Conservation (phyloP, 2,888 invertebrate genomes). For the Brachypalpus laphriformis region DNA sequence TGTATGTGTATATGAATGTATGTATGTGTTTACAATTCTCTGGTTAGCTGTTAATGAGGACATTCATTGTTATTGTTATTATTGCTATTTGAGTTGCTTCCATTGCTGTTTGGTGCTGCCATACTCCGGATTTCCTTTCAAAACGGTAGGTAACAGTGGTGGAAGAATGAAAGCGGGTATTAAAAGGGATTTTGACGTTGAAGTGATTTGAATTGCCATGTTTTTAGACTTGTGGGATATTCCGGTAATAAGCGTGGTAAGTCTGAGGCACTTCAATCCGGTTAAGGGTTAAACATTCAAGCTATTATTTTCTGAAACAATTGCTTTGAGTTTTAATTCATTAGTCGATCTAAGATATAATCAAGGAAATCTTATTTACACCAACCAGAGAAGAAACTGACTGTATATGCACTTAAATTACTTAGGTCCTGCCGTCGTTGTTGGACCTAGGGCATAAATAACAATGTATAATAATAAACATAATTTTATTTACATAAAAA, state of each 20-base stretch:
- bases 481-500: too few relatives aligned
- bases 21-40: conserved; percentile 42
- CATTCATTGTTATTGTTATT: conserved; percentile 67
- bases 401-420: too few relatives aligned
- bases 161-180: conserved; percentile 3
- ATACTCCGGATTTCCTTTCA: conserved; percentile 45
- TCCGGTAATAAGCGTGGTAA: not conserved
- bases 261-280: not conserved
- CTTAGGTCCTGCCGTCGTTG: too few relatives aligned
- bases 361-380: too few relatives aligned
- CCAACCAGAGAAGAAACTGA: too few relatives aligned
- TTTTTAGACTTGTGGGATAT: not conserved
- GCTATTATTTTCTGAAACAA: not conserved
- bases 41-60: conserved; percentile 72
- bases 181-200: conserved; percentile 32
- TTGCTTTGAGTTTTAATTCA: not conserved
- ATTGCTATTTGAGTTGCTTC: conserved; percentile 65
- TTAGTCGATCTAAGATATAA: too few relatives aligned
- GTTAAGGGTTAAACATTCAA: not conserved
- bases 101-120: conserved; percentile 16
- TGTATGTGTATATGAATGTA: conserved; percentile 2
- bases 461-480: too few relatives aligned
- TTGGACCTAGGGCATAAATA: too few relatives aligned
- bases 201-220: conserved; percentile 49
- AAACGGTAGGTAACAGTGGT: conserved; percentile 17